Conservation (phyloP, 2,888 invertebrate species). For the Harpalus rufipes region DNA sequence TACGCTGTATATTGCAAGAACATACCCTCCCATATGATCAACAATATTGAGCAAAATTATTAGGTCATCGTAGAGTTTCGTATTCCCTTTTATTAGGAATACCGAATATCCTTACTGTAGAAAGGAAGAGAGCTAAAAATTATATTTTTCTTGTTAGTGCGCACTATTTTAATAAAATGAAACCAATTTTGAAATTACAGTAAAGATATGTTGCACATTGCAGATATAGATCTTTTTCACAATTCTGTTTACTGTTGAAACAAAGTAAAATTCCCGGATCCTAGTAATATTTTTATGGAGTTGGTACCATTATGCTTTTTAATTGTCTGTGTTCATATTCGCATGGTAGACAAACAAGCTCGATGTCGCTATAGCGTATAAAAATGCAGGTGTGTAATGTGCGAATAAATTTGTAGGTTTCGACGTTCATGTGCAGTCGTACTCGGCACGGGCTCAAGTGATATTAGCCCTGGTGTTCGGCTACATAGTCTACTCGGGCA, state of each 20-base stretch:
- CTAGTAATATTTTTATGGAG: not conserved
- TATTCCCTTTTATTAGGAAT: too few relatives aligned
- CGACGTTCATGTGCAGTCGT: constrained; percentile 72
- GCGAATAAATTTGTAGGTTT: constrained; percentile 71
- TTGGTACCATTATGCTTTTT: not conserved
- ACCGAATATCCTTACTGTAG: too few relatives aligned
- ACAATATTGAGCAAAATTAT: too few relatives aligned
- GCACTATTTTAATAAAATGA: not conserved
- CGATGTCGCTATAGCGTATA: not conserved
- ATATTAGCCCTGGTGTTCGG: constrained; percentile 73
- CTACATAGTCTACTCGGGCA: constrained; percentile 72
- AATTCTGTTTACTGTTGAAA: not conserved
- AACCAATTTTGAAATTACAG: not conserved
- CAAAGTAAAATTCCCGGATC: not conserved
- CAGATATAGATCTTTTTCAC: not conserved
- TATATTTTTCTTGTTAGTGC: not conserved
- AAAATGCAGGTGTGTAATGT: constrained; percentile 25
- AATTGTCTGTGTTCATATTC: not conserved
- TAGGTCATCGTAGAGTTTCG: too few relatives aligned
- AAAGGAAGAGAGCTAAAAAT: too few relatives aligned
- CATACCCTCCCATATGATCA: too few relatives aligned
- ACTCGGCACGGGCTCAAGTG: constrained; percentile 73
- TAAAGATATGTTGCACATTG: not conserved
- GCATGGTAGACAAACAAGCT: too few relatives aligned
- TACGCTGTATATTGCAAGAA: too few relatives aligned